These are phyloP conservation scores for Lepidurus arcticus DNA, from an alignment of 1,140 invertebrate genomes.

Conservation along the genomic window DNA sequence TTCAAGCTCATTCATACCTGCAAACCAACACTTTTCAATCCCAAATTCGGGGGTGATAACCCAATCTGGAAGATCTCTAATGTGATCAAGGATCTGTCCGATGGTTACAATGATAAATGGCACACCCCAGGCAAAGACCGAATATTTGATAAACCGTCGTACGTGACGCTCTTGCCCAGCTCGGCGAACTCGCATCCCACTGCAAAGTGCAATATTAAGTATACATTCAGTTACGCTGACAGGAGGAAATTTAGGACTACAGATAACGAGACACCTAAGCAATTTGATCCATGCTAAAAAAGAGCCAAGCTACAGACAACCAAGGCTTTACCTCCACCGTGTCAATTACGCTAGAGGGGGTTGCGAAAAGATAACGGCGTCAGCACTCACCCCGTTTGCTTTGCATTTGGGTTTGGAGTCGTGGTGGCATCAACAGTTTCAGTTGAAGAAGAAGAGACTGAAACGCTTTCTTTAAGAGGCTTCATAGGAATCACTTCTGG, in stretches of 20 bases:
- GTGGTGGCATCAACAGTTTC: not conserved
- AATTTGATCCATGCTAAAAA: not conserved
- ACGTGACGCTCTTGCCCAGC: not conserved
- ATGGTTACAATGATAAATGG: too few relatives aligned
- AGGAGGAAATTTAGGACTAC: not conserved
- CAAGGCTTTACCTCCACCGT: not conserved
- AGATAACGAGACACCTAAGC: not conserved
- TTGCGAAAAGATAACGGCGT: not conserved
- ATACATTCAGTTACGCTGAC: not conserved
- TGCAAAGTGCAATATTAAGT: not conserved
- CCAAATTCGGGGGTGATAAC: too few relatives aligned
- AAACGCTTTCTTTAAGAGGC: not conserved
- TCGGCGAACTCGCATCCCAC: constrained; percentile 5
- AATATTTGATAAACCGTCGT: too few relatives aligned
- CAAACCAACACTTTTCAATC: too few relatives aligned
- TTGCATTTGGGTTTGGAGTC: not conserved
- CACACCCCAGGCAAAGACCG: too few relatives aligned
- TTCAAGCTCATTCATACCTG: too few relatives aligned
- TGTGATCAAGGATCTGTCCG: too few relatives aligned
- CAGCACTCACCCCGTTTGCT: not conserved
- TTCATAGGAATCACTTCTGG: constrained; percentile 3
- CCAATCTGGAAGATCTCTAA: too few relatives aligned
- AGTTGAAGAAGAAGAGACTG: not conserved
- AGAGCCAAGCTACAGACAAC: not conserved
- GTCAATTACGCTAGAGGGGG: not conserved